These are phyloP conservation scores for Sturmia bella DNA, from an alignment of 2,888 invertebrate species.

Conservation along the genomic window DNA sequence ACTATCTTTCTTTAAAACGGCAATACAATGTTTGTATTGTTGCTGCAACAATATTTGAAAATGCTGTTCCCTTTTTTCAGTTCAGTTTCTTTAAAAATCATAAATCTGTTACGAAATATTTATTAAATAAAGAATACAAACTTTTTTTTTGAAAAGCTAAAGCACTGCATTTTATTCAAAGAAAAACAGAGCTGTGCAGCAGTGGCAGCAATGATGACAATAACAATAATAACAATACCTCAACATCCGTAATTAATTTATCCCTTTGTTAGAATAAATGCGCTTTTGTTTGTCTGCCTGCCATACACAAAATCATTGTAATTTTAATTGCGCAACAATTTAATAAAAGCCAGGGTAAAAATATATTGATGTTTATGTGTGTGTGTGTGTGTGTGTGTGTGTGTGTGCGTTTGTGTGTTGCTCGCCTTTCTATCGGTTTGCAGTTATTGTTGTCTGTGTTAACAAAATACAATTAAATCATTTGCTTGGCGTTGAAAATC, in stretches of 20 bases:
- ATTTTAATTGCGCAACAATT: conserved; percentile 59
- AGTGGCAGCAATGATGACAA: not conserved
- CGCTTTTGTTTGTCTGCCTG: conserved; percentile 48
- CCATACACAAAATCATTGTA: conserved; percentile 47
- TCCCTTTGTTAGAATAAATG: conserved; percentile 58
- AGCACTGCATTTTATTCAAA: not conserved
- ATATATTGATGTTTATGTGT: not conserved
- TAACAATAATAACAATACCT: conserved; percentile 7
- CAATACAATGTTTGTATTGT: too few species aligned
- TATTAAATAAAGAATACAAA: not conserved
- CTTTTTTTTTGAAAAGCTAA: not conserved
- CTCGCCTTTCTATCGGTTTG: not conserved
- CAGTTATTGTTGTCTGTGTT: conserved; percentile 14
- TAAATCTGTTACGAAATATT: not conserved
- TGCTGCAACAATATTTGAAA: too few species aligned
- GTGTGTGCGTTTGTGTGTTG: not conserved
- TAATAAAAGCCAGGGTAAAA: conserved; percentile 39
- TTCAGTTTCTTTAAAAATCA: not conserved
- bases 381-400: not conserved
- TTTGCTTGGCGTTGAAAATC: conserved; percentile 52
- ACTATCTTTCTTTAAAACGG: too few species aligned
- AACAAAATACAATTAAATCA: conserved; percentile 58
- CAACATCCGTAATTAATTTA: conserved; percentile 62
- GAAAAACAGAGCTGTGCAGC: not conserved
- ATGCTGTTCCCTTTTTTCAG: too few species aligned